Conservation (phyloP, 2,797 vertebrate species). For the Anniella stebbinsi region DNA sequence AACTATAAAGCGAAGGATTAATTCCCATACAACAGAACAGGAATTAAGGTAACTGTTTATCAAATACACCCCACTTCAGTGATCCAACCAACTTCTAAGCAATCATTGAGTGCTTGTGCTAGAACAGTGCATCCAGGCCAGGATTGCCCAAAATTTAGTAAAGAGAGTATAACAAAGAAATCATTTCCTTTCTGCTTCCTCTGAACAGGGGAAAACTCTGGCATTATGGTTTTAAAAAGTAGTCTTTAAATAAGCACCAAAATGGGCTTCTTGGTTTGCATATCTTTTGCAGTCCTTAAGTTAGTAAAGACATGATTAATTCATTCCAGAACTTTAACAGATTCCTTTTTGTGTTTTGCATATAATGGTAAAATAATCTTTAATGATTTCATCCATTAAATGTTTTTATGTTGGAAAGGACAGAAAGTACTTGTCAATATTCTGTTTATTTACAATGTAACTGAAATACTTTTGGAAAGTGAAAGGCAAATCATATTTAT, state of each 20-base stretch:
- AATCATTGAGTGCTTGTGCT: background rate
- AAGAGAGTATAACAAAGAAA: conserved; percentile 33
- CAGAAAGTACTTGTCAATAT: background rate
- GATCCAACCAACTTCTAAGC: background rate
- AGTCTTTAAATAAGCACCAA: conserved; percentile 31
- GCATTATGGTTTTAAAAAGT: conserved; percentile 10
- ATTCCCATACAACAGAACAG: background rate
- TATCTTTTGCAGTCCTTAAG: background rate
- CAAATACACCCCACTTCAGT: conserved; percentile 15
- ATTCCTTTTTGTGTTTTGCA: conserved; percentile 36
- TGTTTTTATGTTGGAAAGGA: background rate
- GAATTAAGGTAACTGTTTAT: background rate
- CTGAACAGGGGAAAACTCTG: conserved; percentile 25
- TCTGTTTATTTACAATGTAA: background rate
- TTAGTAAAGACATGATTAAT: background rate
- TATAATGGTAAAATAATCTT: conserved; percentile 15
- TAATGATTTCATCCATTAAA: conserved; percentile 26
- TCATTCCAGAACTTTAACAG: conserved; percentile 2
- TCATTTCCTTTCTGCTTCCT: background rate
- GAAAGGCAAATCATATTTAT: conserved; percentile 34
- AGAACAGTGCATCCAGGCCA: conserved; percentile 3
- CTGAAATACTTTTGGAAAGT: conserved; percentile 3
- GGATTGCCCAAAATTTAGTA: conserved; percentile 34
- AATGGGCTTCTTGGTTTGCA: background rate
- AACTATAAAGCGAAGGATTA: conserved; percentile 21